Conservation (phyloP, 2,113 vertebrate species). For the Charina bottae region DNA sequence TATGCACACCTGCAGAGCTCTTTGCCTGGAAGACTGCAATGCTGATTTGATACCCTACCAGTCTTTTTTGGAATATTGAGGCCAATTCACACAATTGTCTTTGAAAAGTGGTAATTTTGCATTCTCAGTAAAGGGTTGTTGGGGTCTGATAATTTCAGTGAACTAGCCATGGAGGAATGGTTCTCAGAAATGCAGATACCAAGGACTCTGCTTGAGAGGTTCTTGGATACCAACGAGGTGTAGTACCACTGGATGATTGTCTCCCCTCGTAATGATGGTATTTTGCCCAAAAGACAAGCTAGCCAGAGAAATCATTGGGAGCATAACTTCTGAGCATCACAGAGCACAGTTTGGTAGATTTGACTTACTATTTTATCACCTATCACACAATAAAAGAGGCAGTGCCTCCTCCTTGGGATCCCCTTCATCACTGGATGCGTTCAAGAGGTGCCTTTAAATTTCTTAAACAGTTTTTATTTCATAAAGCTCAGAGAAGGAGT, state of each 20-base stretch:
- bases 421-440: too few relatives aligned
- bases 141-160: too few relatives aligned
- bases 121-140: background rate
- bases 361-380: background rate
- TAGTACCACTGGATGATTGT: background rate
- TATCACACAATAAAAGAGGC: too few relatives aligned
- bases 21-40: background rate
- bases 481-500: too few relatives aligned
- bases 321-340: background rate
- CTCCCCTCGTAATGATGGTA: background rate
- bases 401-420: too few relatives aligned
- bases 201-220: too few relatives aligned
- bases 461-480: too few relatives aligned
- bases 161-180: too few relatives aligned
- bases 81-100: background rate
- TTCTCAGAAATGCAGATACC: background rate
- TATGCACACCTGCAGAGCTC: background rate
- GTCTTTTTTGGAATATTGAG: too few relatives aligned
- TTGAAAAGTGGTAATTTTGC: background rate
- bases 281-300: background rate
- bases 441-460: too few relatives aligned
- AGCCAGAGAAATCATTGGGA: background rate
- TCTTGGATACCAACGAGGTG: background rate
- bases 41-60: background rate
- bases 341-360: background rate